Evolutionary conservation across 2,113 vertebrate genomes (phyloP).

Genomic region (Syrmaticus mikado): DNA sequence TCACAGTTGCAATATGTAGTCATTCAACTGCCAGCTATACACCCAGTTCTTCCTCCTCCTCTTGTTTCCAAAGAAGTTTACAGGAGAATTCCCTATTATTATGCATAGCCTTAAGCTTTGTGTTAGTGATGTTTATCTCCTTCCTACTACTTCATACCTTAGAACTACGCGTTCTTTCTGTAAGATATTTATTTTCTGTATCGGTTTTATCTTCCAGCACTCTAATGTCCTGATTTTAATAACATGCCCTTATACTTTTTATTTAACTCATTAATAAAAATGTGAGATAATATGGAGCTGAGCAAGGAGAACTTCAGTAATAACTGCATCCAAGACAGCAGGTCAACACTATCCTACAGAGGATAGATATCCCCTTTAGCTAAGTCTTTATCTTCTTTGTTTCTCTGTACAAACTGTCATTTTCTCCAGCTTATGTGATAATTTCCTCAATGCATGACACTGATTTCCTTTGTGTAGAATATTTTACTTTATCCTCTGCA

Average conservation of each 20-base stretch:
- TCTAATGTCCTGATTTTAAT: background rate
- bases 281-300: background rate
- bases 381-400: background rate
- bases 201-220: background rate
- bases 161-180: slow-evolving; percentile 6
- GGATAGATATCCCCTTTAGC: background rate
- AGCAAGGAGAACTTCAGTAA: slow-evolving; percentile 10
- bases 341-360: background rate
- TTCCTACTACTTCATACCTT: background rate
- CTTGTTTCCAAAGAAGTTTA: background rate
- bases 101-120: background rate
- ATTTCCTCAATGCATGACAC: background rate
- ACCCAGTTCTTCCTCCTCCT: background rate
- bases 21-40: background rate
- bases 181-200: background rate
- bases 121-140: background rate
- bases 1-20: fast-evolving
- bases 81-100: background rate
- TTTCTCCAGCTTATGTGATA: background rate
- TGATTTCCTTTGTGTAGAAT: background rate
- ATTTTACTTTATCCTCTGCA: background rate
- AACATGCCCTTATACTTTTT: slow-evolving; percentile 16
- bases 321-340: background rate
- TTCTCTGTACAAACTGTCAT: background rate
- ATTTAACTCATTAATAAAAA: slow-evolving; percentile 38